Evolutionary conservation across 2,888 invertebrate genomes (phyloP), one percentile per base, ranked within the genome.

Genomic region (Nasonovia ribisnigri): DNA sequence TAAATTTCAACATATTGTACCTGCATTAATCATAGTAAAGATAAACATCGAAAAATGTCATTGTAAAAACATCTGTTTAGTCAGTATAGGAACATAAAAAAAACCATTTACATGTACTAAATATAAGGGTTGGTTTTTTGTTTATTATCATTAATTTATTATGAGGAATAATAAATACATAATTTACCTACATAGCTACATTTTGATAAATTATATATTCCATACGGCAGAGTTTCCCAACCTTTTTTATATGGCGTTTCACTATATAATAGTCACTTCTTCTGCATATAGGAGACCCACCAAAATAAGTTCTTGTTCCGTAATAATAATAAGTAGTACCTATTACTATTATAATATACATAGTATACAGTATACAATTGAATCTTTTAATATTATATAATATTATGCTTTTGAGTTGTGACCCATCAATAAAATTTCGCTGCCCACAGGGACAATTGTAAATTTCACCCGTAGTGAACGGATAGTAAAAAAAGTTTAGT

Each of bases 61-160:
- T 54, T 51, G 84, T 51, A 48, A 54, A 91, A 84, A 91, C 90
- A 90, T 90, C 77, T 90, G 90, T 90, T 90, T 48, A 48, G 54
- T 84, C 24, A 13, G 6, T 24, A 6, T 48, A 46, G 26, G 43
- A 29, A 60, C 8, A 89, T 26, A 46, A 91, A 54, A 57, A 91
- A 26, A 57, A 86, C 89, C 89, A 20, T 42, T 51, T n/a, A 51
- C 86, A 43, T 46, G 6, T 36, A 36, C 77, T 36, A 36, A 77
- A 54, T 57, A 43, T 89, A 29, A 46, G 77, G 91, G 84, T 54
- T 54, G 48, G 29, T 26, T 43, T 36, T 36, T 48, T 51, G 3
- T 77, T 77, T 77, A 77, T 51, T 26, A 90, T 67, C 29, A 77
- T 67, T 67, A 90, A 46, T 54, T 24, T 51, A 77, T 29, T 88